Evolutionary conservation across 2,888 invertebrate species (phyloP).

Genomic region (Diachrysia chrysitis): DNA sequence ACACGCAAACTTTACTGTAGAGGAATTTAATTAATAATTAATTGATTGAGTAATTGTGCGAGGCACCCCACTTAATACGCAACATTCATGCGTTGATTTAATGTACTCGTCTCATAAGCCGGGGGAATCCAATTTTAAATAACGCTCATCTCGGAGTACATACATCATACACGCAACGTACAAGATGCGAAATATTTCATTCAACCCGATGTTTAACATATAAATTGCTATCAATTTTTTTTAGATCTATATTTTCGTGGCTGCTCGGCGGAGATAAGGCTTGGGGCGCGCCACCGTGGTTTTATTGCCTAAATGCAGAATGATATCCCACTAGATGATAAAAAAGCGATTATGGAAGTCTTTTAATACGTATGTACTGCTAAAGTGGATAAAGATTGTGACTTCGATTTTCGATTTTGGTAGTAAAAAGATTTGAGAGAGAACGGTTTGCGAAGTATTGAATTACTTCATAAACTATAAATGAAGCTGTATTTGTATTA

Average conservation of each 20-base stretch:
- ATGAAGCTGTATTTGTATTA: background rate
- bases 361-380: conserved; percentile 57
- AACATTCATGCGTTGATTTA: background rate
- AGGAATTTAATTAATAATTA: background rate
- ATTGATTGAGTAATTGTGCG: background rate
- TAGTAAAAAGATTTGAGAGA: conserved; percentile 29
- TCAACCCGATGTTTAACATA: conserved; percentile 84
- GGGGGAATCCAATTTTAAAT: conserved; percentile 54
- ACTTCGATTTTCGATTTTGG: conserved; percentile 47
- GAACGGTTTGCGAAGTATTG: conserved; percentile 17
- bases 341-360: conserved; percentile 65
- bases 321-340: conserved; percentile 71
- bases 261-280: conserved; percentile 78
- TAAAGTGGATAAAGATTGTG: conserved; percentile 54
- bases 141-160: conserved; percentile 56
- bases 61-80: background rate
- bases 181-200: conserved; percentile 80
- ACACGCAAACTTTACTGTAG: background rate
- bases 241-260: conserved; percentile 82
- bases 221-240: conserved; percentile 86
- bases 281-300: conserved; percentile 65
- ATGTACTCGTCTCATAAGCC: conserved; percentile 47
- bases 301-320: conserved; percentile 77
- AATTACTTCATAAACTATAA: conserved; percentile 10
- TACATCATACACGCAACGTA: conserved; percentile 70